Conservation (phyloP, 2,113 vertebrate species). For the Cephalopholis sonnerati region DNA sequence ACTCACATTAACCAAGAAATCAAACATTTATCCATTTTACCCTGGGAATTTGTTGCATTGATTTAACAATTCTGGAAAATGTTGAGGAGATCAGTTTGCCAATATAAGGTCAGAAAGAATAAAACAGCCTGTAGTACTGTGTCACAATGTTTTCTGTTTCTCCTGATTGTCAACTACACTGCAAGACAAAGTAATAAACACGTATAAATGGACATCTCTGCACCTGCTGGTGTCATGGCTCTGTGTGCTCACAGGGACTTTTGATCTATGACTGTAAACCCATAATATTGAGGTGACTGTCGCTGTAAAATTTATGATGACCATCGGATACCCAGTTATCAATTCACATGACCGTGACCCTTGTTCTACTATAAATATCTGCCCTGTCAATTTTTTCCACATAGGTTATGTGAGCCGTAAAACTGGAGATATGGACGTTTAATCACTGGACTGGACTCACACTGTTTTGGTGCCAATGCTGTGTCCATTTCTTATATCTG, state of each 20-base stretch:
- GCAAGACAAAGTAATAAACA: not conserved
- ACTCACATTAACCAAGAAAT: conserved; percentile 7
- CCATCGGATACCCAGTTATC: conserved; percentile 7
- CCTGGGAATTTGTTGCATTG: not conserved
- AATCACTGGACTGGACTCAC: conserved; percentile 14
- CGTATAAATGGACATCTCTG: not conserved
- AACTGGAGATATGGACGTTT: conserved; percentile 10
- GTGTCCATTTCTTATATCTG: not conserved
- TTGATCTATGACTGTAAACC: not conserved
- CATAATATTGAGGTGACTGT: not conserved
- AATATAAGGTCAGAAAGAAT: conserved; percentile 6
- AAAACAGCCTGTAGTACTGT: not conserved
- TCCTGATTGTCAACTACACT: not conserved
- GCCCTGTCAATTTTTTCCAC: not conserved
- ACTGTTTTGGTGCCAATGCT: not conserved
- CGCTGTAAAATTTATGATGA: conserved; percentile 3
- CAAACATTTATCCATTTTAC: not conserved
- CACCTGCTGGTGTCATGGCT: not conserved
- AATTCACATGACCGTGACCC: conserved; percentile 19
- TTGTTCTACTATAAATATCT: conserved; percentile 22
- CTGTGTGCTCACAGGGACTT: not conserved
- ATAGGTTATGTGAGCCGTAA: conserved; percentile 32
- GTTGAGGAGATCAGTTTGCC: conserved; percentile 13
- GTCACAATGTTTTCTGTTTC: not conserved
- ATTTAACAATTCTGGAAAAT: conserved; percentile 11